These are phyloP conservation scores for Plusia festucae DNA, from an alignment of 2,888 invertebrate species.

Conservation along the genomic window DNA sequence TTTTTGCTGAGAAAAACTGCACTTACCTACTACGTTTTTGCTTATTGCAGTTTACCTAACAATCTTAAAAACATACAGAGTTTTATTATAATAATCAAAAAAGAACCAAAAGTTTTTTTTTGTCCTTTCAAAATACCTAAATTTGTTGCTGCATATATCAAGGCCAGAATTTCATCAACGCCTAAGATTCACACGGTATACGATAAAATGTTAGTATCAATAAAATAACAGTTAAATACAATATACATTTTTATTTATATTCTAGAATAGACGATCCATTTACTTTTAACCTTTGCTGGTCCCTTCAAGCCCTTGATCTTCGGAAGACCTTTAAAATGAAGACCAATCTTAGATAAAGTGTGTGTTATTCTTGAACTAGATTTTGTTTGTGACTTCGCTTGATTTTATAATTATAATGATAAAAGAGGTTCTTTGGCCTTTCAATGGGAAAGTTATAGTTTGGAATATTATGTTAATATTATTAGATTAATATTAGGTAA, in stretches of 20 bases:
- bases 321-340: conserved; percentile 50
- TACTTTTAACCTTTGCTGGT: conserved; percentile 47
- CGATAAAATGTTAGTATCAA: not conserved
- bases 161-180: not conserved
- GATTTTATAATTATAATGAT: not conserved
- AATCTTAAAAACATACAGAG: too few species aligned
- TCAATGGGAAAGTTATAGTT: too few species aligned
- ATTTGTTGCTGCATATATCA: not conserved
- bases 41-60: too few species aligned
- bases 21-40: too few species aligned
- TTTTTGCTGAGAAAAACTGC: too few species aligned
- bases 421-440: too few species aligned
- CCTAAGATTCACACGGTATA: not conserved
- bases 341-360: conserved; percentile 42
- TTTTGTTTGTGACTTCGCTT: not conserved
- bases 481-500: too few species aligned
- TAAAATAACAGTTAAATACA: not conserved
- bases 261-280: conserved; percentile 18
- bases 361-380: conserved; percentile 30
- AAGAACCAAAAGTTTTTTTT: too few species aligned
- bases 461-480: too few species aligned
- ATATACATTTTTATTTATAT: not conserved
- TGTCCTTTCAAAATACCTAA: too few species aligned
- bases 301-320: conserved; percentile 60
- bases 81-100: too few species aligned